phyloP scores from a whole-genome alignment of 2,113 vertebrate species.

The Lasiurus borealis region DNA sequence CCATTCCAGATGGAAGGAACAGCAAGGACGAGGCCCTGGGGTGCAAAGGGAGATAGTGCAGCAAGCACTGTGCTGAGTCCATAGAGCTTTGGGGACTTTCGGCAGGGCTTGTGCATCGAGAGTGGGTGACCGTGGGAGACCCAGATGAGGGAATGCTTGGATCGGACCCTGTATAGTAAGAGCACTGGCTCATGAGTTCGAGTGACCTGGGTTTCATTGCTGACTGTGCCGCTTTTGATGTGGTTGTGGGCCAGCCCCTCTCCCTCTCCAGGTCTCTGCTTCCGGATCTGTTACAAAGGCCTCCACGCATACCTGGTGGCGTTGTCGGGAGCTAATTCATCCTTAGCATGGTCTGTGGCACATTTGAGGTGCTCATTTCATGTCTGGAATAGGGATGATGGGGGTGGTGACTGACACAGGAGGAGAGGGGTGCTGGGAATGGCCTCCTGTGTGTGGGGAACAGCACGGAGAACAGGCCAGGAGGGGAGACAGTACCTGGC shows the following conservation, averaged over 20 bases:
- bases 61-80: accelerated
- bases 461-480: neutral
- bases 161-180: neutral
- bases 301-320: too few species aligned
- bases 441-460: neutral
- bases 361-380: neutral
- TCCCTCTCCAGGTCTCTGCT: neutral
- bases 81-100: accelerated
- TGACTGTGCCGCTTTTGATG: neutral
- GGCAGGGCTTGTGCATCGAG: accelerated
- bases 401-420: neutral
- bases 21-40: neutral
- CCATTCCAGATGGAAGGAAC: neutral
- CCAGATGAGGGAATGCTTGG: too few species aligned
- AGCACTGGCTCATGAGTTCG: neutral
- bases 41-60: accelerated
- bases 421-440: neutral
- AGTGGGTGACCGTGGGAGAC: neutral
- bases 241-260: neutral
- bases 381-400: accelerated
- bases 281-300: neutral
- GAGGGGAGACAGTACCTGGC: neutral
- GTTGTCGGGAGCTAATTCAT: accelerated
- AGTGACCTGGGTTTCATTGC: neutral
- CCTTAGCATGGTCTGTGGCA: neutral